These are phyloP conservation scores for Tethea ocularis DNA, from an alignment of 2,888 invertebrate species.

Conservation along the genomic window DNA sequence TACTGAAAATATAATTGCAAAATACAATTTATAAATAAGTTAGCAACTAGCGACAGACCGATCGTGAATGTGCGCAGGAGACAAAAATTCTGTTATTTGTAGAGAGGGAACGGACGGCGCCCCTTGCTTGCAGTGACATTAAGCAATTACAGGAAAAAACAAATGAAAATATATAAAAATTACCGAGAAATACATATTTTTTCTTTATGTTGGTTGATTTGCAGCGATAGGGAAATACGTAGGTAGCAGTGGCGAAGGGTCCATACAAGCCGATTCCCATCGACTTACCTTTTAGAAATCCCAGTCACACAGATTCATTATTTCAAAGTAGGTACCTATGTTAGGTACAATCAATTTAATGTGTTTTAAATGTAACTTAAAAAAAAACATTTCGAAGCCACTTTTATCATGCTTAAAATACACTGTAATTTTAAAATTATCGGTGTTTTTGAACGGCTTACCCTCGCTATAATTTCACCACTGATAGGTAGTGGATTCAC, in stretches of 20 bases:
- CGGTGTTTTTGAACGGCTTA: too few relatives aligned
- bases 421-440: too few relatives aligned
- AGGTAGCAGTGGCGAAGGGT: background rate
- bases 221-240: background rate
- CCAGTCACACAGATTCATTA: too few relatives aligned
- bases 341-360: too few relatives aligned
- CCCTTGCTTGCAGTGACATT: constrained; percentile 26
- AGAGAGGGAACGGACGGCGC: constrained; percentile 50
- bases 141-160: constrained; percentile 40
- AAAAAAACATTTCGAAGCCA: too few relatives aligned
- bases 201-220: background rate
- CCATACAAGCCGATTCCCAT: too few relatives aligned
- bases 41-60: constrained; percentile 40
- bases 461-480: too few relatives aligned
- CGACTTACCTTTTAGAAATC: too few relatives aligned
- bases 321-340: too few relatives aligned
- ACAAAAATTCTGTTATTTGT: constrained; percentile 73
- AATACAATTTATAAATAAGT: constrained; percentile 6
- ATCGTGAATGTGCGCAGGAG: constrained; percentile 63
- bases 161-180: constrained; percentile 1
- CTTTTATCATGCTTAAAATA: too few relatives aligned
- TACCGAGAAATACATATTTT: background rate
- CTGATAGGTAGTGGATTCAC: too few relatives aligned
- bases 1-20: constrained; percentile 8
- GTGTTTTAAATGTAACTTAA: too few relatives aligned